phyloP scores from a whole-genome alignment of 2,113 vertebrate species.

The human (Homo sapiens) region GRCh38 chr16:49142501-49143000 shows the following conservation, averaged over 20 bases:
- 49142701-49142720: not conserved
- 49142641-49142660: not conserved
- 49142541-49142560: not conserved
- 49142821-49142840: not conserved
- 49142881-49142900: not conserved
- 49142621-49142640: not conserved
- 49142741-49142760: not conserved
- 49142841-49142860: not conserved
- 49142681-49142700: not conserved
- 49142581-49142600: not conserved
- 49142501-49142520: not conserved
- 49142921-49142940: not conserved
- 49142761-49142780: not conserved
- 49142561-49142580: not conserved
- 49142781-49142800: not conserved
- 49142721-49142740: not conserved
- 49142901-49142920: not conserved
- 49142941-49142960: not conserved
- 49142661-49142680: not conserved
- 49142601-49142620: not conserved
- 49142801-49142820: not conserved
- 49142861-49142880: not conserved
- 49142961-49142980: not conserved
- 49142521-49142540: not conserved
- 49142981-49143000: not conserved